Percentiles rank a stretch among this genome's conserved stretches.
phyloP scores from a whole-genome alignment of 2,113 vertebrate genomes.

The Sorex araneus region DNA sequence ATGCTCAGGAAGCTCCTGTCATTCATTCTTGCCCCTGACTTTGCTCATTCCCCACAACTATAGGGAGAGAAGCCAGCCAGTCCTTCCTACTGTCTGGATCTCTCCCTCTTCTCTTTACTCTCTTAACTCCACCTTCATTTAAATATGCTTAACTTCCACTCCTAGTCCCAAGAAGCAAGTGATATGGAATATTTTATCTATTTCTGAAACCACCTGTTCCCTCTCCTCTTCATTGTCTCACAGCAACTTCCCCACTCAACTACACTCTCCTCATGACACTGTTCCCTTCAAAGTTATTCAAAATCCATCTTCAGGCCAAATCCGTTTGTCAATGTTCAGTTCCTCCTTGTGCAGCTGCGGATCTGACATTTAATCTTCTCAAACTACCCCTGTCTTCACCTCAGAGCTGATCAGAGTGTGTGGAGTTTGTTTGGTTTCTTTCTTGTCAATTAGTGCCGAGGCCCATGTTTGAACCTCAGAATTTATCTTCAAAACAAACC shows the following conservation, averaged over 20 bases:
- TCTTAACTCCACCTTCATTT: background rate
- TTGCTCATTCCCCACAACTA: background rate
- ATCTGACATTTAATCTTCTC: constrained; percentile 15
- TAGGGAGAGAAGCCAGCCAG: background rate
- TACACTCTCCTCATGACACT: background rate
- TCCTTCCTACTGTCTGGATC: background rate
- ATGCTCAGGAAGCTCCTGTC: too few species aligned
- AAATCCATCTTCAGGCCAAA: constrained; percentile 59
- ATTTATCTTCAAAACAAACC: constrained; percentile 16
- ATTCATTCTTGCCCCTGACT: accelerated
- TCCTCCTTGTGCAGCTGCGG: constrained; percentile 21
- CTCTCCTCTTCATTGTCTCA: background rate
- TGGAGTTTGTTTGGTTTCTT: too few species aligned
- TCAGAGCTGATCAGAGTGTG: background rate
- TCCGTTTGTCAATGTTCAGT: constrained; percentile 41
- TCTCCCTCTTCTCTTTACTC: background rate
- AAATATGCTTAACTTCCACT: background rate
- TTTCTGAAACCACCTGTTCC: background rate
- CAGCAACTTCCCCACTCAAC: background rate
- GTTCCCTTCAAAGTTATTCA: constrained; percentile 38
- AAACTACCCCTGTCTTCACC: background rate
- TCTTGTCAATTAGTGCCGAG: background rate
- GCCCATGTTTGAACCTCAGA: background rate
- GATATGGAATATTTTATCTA: constrained; percentile 6
- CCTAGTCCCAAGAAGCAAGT: background rate